Conservation (phyloP, 1,140 invertebrate species). For the Drosophila simulans region DNA sequence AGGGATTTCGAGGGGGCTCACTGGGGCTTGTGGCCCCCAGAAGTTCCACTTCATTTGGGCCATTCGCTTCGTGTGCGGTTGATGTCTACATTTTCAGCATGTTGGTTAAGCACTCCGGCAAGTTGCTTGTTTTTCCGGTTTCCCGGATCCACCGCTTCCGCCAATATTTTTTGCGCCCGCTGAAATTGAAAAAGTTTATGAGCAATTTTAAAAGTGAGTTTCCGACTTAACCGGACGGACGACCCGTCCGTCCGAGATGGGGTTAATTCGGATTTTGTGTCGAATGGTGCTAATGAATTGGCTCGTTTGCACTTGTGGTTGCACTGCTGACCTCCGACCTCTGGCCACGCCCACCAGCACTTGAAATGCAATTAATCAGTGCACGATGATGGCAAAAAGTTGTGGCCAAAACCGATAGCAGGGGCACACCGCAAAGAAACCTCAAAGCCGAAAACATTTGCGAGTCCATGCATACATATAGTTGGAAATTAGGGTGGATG, state of each 20-base stretch:
- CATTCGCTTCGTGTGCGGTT: conserved; percentile 42
- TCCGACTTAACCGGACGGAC: conserved; percentile 20
- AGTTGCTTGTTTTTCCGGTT: conserved; percentile 47
- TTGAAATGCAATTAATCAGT: conserved; percentile 80
- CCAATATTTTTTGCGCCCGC: conserved; percentile 22
- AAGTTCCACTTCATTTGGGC: conserved; percentile 50
- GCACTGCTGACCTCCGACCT: conserved; percentile 1
- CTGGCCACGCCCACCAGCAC: conserved; percentile 27
- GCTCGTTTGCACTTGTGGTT: conserved; percentile 60
- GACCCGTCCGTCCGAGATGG: conserved; percentile 22
- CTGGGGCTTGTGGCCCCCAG: conserved; percentile 6
- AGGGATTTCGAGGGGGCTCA: conserved; percentile 27
- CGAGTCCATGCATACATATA: background rate
- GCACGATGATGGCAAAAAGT: conserved; percentile 52
- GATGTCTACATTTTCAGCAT: conserved; percentile 57
- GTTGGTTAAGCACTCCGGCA: conserved; percentile 52
- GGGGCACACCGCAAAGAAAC: conserved; percentile 42
- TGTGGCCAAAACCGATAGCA: conserved; percentile 53
- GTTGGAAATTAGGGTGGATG: background rate
- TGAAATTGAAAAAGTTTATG: conserved; percentile 77
- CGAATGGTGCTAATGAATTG: conserved; percentile 67
- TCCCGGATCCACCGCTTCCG: conserved; percentile 32
- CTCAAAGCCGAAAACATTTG: conserved; percentile 16
- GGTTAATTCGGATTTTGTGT: conserved; percentile 55
- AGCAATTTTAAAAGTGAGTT: conserved; percentile 52